phyloP scores from a whole-genome alignment of 2,797 vertebrate species.

The Astyanax mexicanus region DNA sequence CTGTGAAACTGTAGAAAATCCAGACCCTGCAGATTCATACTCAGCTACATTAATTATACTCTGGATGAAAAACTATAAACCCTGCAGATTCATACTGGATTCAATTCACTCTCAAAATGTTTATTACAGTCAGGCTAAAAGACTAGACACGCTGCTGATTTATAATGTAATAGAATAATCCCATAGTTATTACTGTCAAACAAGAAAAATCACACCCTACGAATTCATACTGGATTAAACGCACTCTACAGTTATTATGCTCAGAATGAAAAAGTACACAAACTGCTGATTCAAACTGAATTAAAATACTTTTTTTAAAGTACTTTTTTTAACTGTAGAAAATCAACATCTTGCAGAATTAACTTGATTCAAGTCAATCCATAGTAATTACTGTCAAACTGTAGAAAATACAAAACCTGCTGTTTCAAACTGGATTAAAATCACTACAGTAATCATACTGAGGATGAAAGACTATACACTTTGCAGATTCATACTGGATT shows the following conservation, averaged over 20 bases:
- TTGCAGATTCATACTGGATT: neutral
- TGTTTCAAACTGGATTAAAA: neutral
- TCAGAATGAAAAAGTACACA: neutral
- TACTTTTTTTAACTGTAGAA: neutral
- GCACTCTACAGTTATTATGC: neutral
- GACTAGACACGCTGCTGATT: neutral
- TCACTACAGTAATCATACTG: neutral
- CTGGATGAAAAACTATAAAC: neutral
- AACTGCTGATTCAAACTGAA: neutral
- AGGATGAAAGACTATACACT: neutral
- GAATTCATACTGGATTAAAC: neutral
- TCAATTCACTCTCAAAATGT: neutral
- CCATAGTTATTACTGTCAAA: no score
- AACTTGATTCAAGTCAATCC: neutral
- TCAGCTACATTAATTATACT: no score
- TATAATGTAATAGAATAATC: neutral
- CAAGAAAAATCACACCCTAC: neutral
- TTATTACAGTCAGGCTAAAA: neutral
- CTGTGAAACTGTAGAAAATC: neutral
- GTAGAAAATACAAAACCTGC: neutral
- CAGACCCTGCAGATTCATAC: neutral
- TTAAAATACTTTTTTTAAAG: neutral
- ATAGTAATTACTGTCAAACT: neutral
- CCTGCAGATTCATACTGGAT: neutral
- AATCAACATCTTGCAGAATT: neutral